These are phyloP conservation scores for Phalanger gymnotis DNA, from an alignment of 2,797 vertebrate species.

Conservation along the genomic window DNA sequence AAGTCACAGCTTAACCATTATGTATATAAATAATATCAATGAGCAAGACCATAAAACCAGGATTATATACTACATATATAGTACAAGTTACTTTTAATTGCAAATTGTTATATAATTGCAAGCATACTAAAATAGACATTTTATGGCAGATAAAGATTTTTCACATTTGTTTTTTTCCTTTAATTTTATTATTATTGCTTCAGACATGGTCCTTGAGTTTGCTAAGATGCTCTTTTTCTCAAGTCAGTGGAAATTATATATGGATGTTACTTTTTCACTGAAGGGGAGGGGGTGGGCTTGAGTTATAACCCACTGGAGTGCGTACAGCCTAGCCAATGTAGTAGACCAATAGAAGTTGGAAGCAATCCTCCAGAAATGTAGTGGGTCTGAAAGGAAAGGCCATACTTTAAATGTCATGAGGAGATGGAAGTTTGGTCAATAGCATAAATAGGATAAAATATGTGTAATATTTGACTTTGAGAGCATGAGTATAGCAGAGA, in stretches of 20 bases:
- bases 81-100: not conserved
- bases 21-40: not conserved
- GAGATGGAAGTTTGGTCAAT: not conserved
- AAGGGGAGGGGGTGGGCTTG: not conserved
- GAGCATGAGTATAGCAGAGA: not conserved
- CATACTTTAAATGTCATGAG: not conserved
- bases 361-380: not conserved
- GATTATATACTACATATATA: not conserved
- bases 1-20: not conserved
- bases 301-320: too few relatives aligned
- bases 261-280: not conserved
- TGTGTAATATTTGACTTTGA: not conserved
- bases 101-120: not conserved
- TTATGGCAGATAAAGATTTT: not conserved
- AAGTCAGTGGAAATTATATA: not conserved
- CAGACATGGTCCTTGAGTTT: not conserved
- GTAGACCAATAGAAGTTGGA: not conserved
- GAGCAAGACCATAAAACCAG: not conserved
- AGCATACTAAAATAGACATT: not conserved
- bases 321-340: not conserved
- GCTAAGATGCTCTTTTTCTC: not conserved
- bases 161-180: not conserved
- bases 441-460: not conserved
- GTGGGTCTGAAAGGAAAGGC: not conserved
- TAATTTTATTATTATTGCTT: not conserved